Base-by-base conservation (phyloP, 1,140 invertebrate genomes). In the Charaxes varanes region DNA sequence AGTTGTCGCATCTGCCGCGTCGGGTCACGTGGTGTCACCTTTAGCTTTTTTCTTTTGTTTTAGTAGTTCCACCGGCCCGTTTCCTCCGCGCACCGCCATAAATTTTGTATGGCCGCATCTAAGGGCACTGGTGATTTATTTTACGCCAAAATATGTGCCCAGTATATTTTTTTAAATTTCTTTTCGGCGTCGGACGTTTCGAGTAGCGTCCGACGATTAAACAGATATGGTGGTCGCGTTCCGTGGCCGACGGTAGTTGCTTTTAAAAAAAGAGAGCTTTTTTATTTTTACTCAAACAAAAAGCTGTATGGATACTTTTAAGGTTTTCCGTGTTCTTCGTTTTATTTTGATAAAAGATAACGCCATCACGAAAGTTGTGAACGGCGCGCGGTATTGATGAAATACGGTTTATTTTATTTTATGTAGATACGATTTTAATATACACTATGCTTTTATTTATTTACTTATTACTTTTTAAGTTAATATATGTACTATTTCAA, bases 61-160 rank as follows among this genome's bases (percentile, higher is more conserved):
- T 61, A 60, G 55, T 58, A 62, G 59, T 62, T 66, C 64, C 62
- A 67, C 58, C 62, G 53, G 50, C 60, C 57, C 51, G 54, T 42
- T 59, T 59, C 53, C 48, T 48, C 51, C 53, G 37, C 53, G 54
- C 41, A 63, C 70, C 61, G 56, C 74, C 56, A 82, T 78, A 79
- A 79, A 78, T 79, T 78, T 67, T 50, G 59, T 74, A 79, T 71
- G 55, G 65, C 56, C 58, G 55, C 66, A 58, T 76, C 70, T 69
- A 69, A 65, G 52, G 54, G 44, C 53, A 45, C 38, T 44, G 51
- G 67, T 80, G 76, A 82, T 82, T 82, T 80, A 82, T 82, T 74
- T 64, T 73, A 73, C 59, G 78, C 78, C 73, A 80, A 82, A 82
- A 74, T 70, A 65, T 76, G 71, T 76, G 65, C 59, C 63, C 56